Base-by-base conservation (phyloP, 2,113 vertebrate species). In the Ammodytes marinus region DNA sequence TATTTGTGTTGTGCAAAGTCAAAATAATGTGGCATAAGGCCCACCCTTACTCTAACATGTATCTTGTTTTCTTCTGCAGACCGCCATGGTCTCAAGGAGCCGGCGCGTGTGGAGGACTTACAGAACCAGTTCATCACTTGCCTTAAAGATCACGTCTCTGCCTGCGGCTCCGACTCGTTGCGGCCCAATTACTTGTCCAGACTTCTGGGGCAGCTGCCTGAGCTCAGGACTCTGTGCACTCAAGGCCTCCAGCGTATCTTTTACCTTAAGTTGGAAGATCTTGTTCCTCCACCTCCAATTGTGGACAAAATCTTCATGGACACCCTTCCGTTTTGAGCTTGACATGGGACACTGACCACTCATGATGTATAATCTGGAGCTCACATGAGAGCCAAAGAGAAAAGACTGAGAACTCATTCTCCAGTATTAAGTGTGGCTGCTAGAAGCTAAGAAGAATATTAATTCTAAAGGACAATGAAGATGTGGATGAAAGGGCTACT, bases 231-330 rank as follows among this genome's bases (percentile, higher is more conserved):
- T 71, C 95, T 99, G 64, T 97, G 97, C 89, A 99, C 96, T 37
- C 97, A 99, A 86, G 98, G 98, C 77, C 95, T 97, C 12, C 98
- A 99, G 89, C 97, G 97, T 49, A 99, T 99, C 88, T 97, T 99
- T 91, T 99, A 98, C 95, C 96, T 99, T 81, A 99, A 99, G 91
- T 91, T 99, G 74, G 97, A 97, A 89, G 96, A 99, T 79, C 80
- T 99, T 59, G 97, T 99, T 83, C 96, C 97, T 0, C 97, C 97
- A 0, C 98, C 98, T 0, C 97, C 96, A 3, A 97, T 99, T 0
- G 95, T 99, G 0, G 97, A 99, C 63, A 98, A 98, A 93, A 97
- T 99, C 85, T 98, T 99, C 86, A 96, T 98, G 97, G 97, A 99
- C 87, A 96, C 96, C 0, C 91, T 99, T 92, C 97, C 97, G 46